A percentile compares a stretch with the other conserved stretches of the same genome.
phyloP scores from a whole-genome alignment of 2,113 vertebrate species.

The Polypterus senegalus region DNA sequence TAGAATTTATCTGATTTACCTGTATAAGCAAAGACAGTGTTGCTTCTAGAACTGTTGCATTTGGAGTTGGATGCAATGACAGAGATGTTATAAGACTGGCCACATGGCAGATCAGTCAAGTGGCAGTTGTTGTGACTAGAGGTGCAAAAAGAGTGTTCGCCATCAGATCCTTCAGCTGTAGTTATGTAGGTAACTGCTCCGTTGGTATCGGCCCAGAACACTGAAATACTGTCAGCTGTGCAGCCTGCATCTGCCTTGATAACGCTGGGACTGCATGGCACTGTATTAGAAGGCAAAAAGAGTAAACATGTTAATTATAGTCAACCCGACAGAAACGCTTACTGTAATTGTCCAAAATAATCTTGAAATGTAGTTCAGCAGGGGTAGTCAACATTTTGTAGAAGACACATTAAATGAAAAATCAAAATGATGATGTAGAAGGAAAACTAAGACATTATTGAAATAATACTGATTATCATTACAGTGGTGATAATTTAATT shows the following conservation, averaged over 20 bases:
- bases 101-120: slow-evolving; percentile 40
- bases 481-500: too few relatives aligned
- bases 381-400: too few relatives aligned
- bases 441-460: too few relatives aligned
- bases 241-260: slow-evolving; percentile 38
- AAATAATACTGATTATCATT: too few relatives aligned
- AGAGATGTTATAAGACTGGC: slow-evolving; percentile 35
- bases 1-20: slow-evolving; percentile 29
- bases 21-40: slow-evolving; percentile 34
- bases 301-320: background rate
- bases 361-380: too few relatives aligned
- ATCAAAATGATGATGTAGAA: too few relatives aligned
- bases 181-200: slow-evolving; percentile 39
- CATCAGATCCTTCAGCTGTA: slow-evolving; percentile 23
- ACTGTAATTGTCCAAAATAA: too few relatives aligned
- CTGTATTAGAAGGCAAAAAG: slow-evolving; percentile 25
- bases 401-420: too few relatives aligned
- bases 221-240: slow-evolving; percentile 25
- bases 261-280: slow-evolving; percentile 41
- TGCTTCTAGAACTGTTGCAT: slow-evolving; percentile 53
- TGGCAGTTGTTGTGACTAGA: slow-evolving; percentile 24
- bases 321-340: too few relatives aligned
- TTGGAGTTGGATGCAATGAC: slow-evolving; percentile 39
- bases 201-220: slow-evolving; percentile 32
- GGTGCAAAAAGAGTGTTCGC: slow-evolving; percentile 31